Evolutionary conservation across 2,888 invertebrate species (phyloP).

Genomic region (Aphodius granarius): DNA sequence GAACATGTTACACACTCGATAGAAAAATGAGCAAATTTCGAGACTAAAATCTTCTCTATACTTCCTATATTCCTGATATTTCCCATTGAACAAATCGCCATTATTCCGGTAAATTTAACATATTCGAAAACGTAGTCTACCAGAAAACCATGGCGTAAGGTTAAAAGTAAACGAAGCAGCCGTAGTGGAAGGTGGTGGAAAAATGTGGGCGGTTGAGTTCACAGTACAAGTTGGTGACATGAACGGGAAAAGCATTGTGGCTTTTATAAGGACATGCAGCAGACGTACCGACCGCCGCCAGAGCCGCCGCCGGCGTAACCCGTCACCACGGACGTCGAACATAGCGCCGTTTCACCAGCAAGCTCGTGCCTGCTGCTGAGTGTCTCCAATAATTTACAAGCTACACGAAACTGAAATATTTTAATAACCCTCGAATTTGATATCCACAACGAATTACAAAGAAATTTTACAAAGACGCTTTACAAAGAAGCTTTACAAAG

Average conservation of each 20-base stretch:
- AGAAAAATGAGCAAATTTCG: no score
- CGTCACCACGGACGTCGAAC: constrained; percentile 26
- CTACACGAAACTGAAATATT: background rate
- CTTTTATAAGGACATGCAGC: background rate
- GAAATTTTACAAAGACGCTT: background rate
- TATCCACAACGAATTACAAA: no score
- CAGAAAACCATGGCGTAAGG: background rate
- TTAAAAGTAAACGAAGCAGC: background rate
- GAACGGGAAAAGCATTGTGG: constrained; percentile 19
- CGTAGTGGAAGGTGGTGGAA: background rate
- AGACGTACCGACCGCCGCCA: background rate
- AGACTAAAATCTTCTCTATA: no score
- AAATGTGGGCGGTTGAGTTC: constrained; percentile 13
- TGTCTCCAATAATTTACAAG: constrained; percentile 18
- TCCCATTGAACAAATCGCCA: background rate
- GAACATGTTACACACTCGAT: no score
- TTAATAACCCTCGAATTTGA: background rate
- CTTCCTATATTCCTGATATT: background rate
- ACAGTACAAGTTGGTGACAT: constrained; percentile 24
- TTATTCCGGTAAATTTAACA: background rate
- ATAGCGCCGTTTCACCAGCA: constrained; percentile 24
- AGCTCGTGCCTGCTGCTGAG: constrained; percentile 29
- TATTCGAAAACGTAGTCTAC: background rate
- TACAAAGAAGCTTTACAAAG: background rate
- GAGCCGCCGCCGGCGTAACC: constrained; percentile 21